Evolutionary conservation across 2,113 vertebrate genomes (phyloP).

Genomic region (Tichodroma muraria): DNA sequence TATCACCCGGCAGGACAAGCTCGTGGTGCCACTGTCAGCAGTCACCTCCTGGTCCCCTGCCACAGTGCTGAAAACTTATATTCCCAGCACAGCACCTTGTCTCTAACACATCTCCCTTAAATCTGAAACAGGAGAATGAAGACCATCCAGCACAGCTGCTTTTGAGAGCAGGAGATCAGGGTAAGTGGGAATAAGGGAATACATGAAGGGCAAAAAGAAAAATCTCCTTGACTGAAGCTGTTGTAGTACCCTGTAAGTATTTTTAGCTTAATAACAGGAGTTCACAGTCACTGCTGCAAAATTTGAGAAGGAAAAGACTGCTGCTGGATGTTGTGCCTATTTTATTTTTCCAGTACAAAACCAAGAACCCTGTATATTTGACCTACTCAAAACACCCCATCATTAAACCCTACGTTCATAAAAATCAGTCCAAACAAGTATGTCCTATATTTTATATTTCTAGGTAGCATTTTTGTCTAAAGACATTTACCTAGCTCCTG

Average conservation of each 20-base stretch:
- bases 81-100: neutral
- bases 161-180: neutral
- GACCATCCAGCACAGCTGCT: neutral
- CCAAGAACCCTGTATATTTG: neutral
- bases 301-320: neutral
- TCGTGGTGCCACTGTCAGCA: neutral
- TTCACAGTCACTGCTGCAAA: neutral
- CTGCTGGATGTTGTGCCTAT: neutral
- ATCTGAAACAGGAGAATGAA: neutral
- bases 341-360: neutral
- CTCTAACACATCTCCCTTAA: neutral
- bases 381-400: neutral
- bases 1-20: neutral
- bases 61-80: neutral
- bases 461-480: neutral
- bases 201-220: neutral
- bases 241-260: neutral
- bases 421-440: neutral
- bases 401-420: neutral
- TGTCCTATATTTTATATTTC: neutral
- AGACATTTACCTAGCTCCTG: neutral
- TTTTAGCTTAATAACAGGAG: neutral
- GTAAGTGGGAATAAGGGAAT: neutral
- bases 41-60: neutral
- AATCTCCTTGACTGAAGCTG: neutral